Conservation (phyloP, 1,140 invertebrate species). For the Melanaphis sacchari region DNA sequence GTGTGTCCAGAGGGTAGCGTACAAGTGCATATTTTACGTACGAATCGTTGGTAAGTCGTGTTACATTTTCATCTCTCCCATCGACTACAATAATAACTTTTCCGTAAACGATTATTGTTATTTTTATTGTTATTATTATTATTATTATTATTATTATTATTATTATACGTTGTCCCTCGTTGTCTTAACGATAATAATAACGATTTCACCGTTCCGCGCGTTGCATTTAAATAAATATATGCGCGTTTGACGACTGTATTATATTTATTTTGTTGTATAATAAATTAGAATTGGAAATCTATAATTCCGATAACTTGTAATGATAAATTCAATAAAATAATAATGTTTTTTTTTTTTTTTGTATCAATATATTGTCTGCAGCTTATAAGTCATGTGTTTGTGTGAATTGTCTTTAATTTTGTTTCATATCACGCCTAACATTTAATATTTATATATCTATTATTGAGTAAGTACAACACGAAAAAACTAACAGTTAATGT, state of each 20-base stretch:
- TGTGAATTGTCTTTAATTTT: neutral
- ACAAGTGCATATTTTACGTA: constrained; percentile 7
- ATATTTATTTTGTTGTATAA: neutral
- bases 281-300: neutral
- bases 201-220: neutral
- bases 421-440: neutral
- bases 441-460: neutral
- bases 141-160: neutral
- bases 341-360: neutral
- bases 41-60: neutral
- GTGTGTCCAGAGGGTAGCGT: neutral
- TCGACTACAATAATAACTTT: neutral
- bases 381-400: neutral
- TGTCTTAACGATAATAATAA: neutral
- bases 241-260: neutral
- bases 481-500: neutral
- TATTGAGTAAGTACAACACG: neutral
- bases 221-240: neutral
- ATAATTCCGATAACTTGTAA: neutral
- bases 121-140: constrained; percentile 17
- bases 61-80: neutral
- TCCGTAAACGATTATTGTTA: constrained; percentile 4
- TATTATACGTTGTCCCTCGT: neutral
- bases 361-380: too few relatives aligned
- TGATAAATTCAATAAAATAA: neutral